Percentiles rank a stretch among this genome's conserved stretches.
These are phyloP conservation scores for Tragelaphus scriptus DNA, from an alignment of 2,113 vertebrate species.

Conservation along the genomic window DNA sequence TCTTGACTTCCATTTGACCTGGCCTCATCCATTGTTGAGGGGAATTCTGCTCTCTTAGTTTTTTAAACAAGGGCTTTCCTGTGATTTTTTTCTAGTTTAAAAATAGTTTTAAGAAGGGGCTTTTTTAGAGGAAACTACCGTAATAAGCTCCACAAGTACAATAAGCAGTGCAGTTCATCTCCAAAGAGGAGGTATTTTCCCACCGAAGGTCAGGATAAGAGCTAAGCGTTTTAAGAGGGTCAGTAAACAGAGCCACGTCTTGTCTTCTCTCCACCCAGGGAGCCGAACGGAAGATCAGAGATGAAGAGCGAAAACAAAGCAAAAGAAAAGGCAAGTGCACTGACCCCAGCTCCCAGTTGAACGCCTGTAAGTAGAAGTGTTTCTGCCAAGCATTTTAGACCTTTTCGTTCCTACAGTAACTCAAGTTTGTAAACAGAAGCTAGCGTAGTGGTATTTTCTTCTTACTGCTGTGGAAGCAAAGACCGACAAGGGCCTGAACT, in stretches of 20 bases:
- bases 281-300: conserved; percentile 97
- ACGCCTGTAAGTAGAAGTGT: conserved; percentile 85
- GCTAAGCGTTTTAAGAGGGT: not conserved
- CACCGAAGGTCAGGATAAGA: not conserved
- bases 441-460: rapidly evolving
- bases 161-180: not conserved
- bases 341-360: conserved; percentile 82
- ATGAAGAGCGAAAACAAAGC: conserved; percentile 98
- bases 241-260: not conserved
- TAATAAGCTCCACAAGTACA: not conserved
- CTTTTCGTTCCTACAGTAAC: not conserved
- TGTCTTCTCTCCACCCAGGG: conserved; percentile 78
- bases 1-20: not conserved
- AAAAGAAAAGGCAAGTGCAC: conserved; percentile 95
- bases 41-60: not conserved
- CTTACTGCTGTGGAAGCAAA: not conserved
- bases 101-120: not conserved
- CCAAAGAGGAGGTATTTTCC: not conserved
- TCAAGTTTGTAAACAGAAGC: not conserved
- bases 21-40: too few relatives aligned
- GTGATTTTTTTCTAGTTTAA: not conserved
- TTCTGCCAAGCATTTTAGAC: not conserved
- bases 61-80: not conserved
- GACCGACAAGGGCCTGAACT: not conserved
- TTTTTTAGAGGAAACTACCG: not conserved